phyloP scores from a whole-genome alignment of 2,113 vertebrate genomes.

The Caranx melampygus region DNA sequence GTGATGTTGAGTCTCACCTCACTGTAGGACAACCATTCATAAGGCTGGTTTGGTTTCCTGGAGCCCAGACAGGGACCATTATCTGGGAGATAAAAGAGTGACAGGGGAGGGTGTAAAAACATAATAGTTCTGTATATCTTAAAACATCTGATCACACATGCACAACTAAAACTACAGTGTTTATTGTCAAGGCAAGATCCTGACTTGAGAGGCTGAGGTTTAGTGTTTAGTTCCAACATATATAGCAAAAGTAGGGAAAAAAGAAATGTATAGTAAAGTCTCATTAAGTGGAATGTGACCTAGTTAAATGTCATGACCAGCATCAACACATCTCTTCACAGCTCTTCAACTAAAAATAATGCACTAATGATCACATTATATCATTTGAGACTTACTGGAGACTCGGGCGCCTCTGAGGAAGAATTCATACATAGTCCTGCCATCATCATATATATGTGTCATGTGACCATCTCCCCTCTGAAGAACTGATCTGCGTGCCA shows the following conservation, averaged over 20 bases:
- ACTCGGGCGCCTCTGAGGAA: slow-evolving; percentile 88
- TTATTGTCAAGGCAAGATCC: background rate
- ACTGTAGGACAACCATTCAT: slow-evolving; percentile 93
- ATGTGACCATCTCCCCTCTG: slow-evolving; percentile 76
- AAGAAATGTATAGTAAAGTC: background rate
- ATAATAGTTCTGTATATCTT: background rate
- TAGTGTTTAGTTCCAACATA: background rate
- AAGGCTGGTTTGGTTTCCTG: slow-evolving; percentile 91
- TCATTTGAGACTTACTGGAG: slow-evolving; percentile 86
- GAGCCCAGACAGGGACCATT: slow-evolving; percentile 92
- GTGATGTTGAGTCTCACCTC: slow-evolving; percentile 81
- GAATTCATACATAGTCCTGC: slow-evolving; percentile 88
- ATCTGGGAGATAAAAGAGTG: slow-evolving; percentile 75
- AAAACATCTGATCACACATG: background rate
- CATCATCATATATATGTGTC: slow-evolving; percentile 86
- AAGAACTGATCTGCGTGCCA: slow-evolving; percentile 84
- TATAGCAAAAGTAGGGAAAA: background rate
- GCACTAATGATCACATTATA: background rate
- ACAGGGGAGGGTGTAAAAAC: background rate
- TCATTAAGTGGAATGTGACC: too few species aligned
- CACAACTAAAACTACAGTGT: too few species aligned
- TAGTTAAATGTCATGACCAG: too few species aligned
- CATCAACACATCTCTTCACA: background rate
- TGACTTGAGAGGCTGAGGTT: background rate
- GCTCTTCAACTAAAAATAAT: background rate